Conservation (phyloP, 2,797 vertebrate genomes). For the Enteromius anoplus region DNA sequence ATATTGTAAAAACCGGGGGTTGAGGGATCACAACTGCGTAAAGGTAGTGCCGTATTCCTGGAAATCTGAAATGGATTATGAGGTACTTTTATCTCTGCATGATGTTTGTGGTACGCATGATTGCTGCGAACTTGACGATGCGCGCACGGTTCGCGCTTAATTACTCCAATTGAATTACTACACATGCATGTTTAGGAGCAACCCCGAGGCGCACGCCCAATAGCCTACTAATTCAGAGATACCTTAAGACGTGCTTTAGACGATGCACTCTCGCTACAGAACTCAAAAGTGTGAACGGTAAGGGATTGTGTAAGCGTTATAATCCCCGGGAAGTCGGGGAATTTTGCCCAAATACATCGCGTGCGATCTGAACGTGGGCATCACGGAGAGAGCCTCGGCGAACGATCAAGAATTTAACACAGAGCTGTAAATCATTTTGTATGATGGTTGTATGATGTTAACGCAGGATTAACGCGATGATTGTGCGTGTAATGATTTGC, state of each 20-base stretch:
- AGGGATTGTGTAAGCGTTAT: conserved; percentile 67
- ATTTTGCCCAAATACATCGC: conserved; percentile 56
- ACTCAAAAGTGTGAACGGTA: conserved; percentile 72
- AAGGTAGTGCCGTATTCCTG: conserved; percentile 53
- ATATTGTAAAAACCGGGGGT: conserved; percentile 46
- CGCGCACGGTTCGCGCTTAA: conserved; percentile 72
- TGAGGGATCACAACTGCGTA: conserved; percentile 58
- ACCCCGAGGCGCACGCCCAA: conserved; percentile 67
- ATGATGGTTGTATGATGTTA: neutral
- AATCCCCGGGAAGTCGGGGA: conserved; percentile 68
- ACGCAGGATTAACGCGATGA: neutral
- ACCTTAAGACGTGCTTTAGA: conserved; percentile 52
- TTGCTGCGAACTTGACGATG: conserved; percentile 56
- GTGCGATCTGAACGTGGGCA: conserved; percentile 29
- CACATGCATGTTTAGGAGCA: conserved; percentile 62
- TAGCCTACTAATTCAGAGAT: conserved; percentile 47
- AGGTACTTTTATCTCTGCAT: conserved; percentile 62
- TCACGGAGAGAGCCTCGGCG: neutral
- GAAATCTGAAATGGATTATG: conserved; percentile 59
- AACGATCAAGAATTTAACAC: neutral
- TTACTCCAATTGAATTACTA: conserved; percentile 68
- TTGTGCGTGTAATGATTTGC: conserved; percentile 19
- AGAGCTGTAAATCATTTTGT: conserved; percentile 29
- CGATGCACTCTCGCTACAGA: conserved; percentile 64
- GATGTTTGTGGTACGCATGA: conserved; percentile 43